phyloP scores from a whole-genome alignment of 1,140 invertebrate genomes.

The Drosophila aff. region DNA sequence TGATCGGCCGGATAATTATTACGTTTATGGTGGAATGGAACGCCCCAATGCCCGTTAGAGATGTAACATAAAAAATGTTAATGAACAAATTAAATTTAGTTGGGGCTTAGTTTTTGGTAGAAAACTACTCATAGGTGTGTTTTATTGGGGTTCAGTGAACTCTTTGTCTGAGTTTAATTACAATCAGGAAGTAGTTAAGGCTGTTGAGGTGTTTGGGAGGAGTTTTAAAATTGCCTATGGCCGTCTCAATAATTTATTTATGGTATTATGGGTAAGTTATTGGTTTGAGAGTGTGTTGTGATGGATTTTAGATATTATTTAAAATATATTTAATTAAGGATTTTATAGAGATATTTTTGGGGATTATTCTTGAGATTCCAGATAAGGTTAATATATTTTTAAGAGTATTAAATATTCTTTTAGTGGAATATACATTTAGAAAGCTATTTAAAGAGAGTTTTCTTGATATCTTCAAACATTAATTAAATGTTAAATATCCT shows the following conservation, averaged over 20 bases:
- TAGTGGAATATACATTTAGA: neutral
- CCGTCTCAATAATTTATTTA: neutral
- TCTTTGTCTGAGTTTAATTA: conserved; percentile 2
- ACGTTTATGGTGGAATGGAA: conserved; percentile 28
- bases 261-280: neutral
- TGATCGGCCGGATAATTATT: conserved; percentile 47
- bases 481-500: neutral
- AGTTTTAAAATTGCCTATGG: no score
- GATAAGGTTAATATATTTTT: neutral
- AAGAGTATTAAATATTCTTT: neutral
- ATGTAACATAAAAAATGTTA: conserved; percentile 33
- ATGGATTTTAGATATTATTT: neutral
- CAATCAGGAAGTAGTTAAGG: conserved; percentile 1
- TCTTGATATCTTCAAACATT: neutral
- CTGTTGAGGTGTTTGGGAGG: neutral
- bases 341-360: neutral
- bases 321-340: neutral
- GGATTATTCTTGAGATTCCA: neutral
- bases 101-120: neutral
- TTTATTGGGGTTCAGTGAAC: conserved; percentile 12
- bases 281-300: neutral
- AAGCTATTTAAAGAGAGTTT: neutral
- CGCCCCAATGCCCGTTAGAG: conserved; percentile 4
- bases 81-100: conserved; percentile 30
- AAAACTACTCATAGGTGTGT: conserved; percentile 2